These are phyloP conservation scores for Lordiphosa collinella DNA, from an alignment of 1,140 invertebrate species.

Conservation along the genomic window DNA sequence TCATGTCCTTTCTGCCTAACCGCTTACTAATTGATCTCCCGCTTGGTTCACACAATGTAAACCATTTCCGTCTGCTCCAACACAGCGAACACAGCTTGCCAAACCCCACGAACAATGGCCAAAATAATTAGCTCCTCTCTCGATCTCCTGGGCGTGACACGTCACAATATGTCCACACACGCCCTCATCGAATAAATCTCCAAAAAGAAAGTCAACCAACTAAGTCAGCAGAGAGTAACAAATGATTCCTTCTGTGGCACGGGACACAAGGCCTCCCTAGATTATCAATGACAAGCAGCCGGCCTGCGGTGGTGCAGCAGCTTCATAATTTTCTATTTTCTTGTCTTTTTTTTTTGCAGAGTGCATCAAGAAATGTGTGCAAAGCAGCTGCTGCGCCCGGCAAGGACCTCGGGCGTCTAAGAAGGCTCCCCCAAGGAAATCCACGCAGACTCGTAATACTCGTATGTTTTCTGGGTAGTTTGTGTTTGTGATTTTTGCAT, in stretches of 20 bases:
- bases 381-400: conserved; percentile 13
- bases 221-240: conserved; percentile 25
- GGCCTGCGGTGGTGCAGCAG: conserved; percentile 45
- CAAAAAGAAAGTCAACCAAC: conserved; percentile 48
- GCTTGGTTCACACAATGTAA: conserved; percentile 1
- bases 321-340: conserved; percentile 66
- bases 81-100: conserved; percentile 41
- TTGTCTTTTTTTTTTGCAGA: conserved; percentile 45
- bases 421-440: conserved; percentile 40
- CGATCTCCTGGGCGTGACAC: conserved; percentile 62
- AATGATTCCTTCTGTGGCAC: conserved; percentile 48
- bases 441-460: not conserved
- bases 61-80: conserved; percentile 30
- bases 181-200: conserved; percentile 66
- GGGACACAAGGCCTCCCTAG: conserved; percentile 48
- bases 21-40: conserved; percentile 49
- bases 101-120: conserved; percentile 51
- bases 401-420: conserved; percentile 40
- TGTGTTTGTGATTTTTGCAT: conserved; percentile 58
- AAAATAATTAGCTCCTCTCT: conserved; percentile 63
- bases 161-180: conserved; percentile 69
- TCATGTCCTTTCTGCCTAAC: conserved; percentile 20
- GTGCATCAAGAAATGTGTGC: conserved; percentile 38
- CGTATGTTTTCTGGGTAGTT: conserved; percentile 8
- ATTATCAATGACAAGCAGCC: conserved; percentile 74